phyloP scores from a whole-genome alignment of 2,888 invertebrate genomes.

The Omphaloscelis lunosa region DNA sequence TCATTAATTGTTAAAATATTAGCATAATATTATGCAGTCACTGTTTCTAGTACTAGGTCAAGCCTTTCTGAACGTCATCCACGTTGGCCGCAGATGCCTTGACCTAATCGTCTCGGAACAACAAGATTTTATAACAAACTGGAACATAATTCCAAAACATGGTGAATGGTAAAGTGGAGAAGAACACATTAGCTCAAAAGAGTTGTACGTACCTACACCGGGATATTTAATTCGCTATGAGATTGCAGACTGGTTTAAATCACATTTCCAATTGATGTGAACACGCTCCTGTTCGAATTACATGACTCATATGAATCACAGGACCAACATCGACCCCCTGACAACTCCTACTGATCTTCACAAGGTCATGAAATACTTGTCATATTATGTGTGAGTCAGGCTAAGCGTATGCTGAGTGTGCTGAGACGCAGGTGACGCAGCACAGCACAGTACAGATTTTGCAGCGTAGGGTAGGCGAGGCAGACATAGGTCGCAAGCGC shows the following conservation, averaged over 20 bases:
- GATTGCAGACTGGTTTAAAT: background rate
- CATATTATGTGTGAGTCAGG: background rate
- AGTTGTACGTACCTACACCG: background rate
- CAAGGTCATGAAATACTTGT: background rate
- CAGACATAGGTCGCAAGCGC: too few species aligned
- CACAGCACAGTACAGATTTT: too few species aligned
- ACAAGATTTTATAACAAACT: background rate
- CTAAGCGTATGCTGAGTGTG: too few species aligned
- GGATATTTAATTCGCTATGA: background rate
- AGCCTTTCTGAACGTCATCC: constrained; percentile 48
- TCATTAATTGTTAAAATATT: constrained; percentile 23
- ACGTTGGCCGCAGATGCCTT: constrained; percentile 42
- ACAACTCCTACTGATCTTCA: background rate
- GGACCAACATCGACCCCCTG: background rate
- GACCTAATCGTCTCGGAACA: constrained; percentile 52
- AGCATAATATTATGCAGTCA: constrained; percentile 32
- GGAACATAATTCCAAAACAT: constrained; percentile 6
- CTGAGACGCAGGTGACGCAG: too few species aligned
- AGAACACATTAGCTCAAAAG: background rate
- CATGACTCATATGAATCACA: background rate
- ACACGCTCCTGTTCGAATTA: background rate
- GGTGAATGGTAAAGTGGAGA: background rate
- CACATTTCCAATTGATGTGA: background rate
- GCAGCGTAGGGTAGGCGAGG: too few species aligned
- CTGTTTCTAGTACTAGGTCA: constrained; percentile 50